Base-by-base conservation (phyloP, 2,888 invertebrate species). In the Drosophila setosimentum region DNA sequence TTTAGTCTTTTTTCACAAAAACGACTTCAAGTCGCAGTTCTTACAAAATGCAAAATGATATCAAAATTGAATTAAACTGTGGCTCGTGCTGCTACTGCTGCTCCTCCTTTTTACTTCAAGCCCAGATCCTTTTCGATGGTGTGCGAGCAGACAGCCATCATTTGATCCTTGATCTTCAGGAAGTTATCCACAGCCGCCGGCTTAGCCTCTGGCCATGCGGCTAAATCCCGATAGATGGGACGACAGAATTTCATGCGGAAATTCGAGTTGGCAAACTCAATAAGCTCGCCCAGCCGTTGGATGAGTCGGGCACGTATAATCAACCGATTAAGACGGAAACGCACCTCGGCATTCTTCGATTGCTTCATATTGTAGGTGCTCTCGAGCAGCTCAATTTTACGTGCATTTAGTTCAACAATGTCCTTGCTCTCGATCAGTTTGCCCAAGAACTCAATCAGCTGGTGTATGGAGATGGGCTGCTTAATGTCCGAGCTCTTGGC, bases 241-340 rank as follows among this genome's bases (percentile, higher is more conserved):
- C 97, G 94, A 2, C 97, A 96, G 93, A 95, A 99, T 93, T 99
- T 99, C 97, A 98, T 97, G 63, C 99, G 95, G 40, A 98, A 98
- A 90, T 97, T 96, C 24, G 95, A 95, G 80, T 96, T 97, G 11
- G 97, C 95, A 94, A 98, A 98, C 27, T 95, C 92, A 64, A 98
- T 94, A 1, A 96, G 96, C 21, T 95, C 94, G 2, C 94, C 93
- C 40, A 98, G 93, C 86, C 95, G 95, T 0, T 94, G 94, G 32
- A 94, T 93, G 94, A 97, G 96, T 64, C 94, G 94, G 16, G 96
- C 96, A 91, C 95, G 95, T n/a, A 98, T 94, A 77, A 97, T 95
- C 68, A 98, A 92, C 67, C 97, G 94, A 54, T 97, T 92, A 96
- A 98, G 97, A 58, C 96, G 95, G 93, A 94, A 95, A 82, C 94